Evolutionary conservation across 1,140 invertebrate genomes (phyloP), one percentile per base, ranked within the genome.

Genomic region (Ceratina japonica): DNA sequence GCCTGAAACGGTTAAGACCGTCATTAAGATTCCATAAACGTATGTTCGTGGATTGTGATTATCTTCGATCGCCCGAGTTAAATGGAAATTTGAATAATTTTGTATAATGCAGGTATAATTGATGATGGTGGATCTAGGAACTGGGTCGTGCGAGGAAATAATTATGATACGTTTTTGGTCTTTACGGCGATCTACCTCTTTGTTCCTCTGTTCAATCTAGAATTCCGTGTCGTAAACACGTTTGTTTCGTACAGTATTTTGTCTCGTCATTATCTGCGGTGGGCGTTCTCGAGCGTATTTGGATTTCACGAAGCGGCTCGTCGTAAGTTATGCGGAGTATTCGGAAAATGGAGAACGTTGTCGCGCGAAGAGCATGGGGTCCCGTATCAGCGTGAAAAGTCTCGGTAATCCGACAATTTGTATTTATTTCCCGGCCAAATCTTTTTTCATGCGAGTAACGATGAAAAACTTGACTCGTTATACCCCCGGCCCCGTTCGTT

Each of bases 321-420:
- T 79, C 64, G 80, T 86, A 87, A 91, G 82, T 88, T 89, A 89
- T 89, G 85, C 69, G 82, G 81, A 85, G 86, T 88, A 84, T 89
- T 88, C 83, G 79, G 70, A 88, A 87, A 89, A 90, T 89, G 86
- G 90, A 90, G 87, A 85, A 85, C 70, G 59, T 82, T 86, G 85
- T 86, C 85, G 81, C 62, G 84, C n/a, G 80, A 83, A 73, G 76
- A 75, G 85, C 72, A 84, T 85, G 84, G 82, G 81, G 75, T 79
- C 78, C 81, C 82, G 83, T 90, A 87, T 90, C 88, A 81, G 88
- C 81, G 82, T 66, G 71, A 85, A 85, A 88, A 89, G 84, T 87
- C 86, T 83, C 81, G 88, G 89, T 92, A 92, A 92, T 92, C 91
- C 91, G 20, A 91, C 92, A 92, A 92, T 92, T 92, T 92, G 92